A percentile compares a stretch with the other conserved stretches of the same genome.
These are phyloP conservation scores for Speoplatyrhinus poulsoni DNA, from an alignment of 2,113 vertebrate genomes.

Conservation along the genomic window DNA sequence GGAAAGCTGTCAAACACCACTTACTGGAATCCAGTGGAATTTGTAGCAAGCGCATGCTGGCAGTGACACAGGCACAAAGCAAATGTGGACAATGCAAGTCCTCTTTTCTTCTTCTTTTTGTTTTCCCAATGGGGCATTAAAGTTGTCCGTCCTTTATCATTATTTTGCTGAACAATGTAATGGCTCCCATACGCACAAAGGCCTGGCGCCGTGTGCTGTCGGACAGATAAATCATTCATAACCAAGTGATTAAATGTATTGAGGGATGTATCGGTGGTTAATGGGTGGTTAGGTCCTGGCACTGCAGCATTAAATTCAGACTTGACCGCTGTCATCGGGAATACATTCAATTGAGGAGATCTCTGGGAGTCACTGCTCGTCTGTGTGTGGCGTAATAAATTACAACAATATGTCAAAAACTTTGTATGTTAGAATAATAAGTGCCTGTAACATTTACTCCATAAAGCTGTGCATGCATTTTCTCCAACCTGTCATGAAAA, in stretches of 20 bases:
- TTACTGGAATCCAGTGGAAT: constrained; percentile 74
- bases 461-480: not conserved
- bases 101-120: constrained; percentile 40
- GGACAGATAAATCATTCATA: constrained; percentile 66
- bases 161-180: constrained; percentile 56
- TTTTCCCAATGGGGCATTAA: constrained; percentile 46
- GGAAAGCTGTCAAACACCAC: constrained; percentile 67
- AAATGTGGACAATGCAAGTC: constrained; percentile 53
- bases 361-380: constrained; percentile 47
- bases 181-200: constrained; percentile 56
- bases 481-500: too few relatives aligned
- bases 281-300: constrained; percentile 64
- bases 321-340: constrained; percentile 63
- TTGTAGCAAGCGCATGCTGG: constrained; percentile 58
- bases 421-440: constrained; percentile 24
- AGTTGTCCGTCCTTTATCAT: constrained; percentile 64
- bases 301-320: constrained; percentile 50
- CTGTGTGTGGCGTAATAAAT: constrained; percentile 50
- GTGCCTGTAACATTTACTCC: not conserved
- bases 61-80: constrained; percentile 35
- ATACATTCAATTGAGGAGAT: constrained; percentile 46
- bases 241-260: constrained; percentile 63
- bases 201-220: constrained; percentile 62
- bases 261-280: constrained; percentile 69
- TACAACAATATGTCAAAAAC: constrained; percentile 49